Evolutionary conservation across 1,140 invertebrate species (phyloP), one percentile per base, ranked within the genome.

Genomic region (Plodia interpunctella): DNA sequence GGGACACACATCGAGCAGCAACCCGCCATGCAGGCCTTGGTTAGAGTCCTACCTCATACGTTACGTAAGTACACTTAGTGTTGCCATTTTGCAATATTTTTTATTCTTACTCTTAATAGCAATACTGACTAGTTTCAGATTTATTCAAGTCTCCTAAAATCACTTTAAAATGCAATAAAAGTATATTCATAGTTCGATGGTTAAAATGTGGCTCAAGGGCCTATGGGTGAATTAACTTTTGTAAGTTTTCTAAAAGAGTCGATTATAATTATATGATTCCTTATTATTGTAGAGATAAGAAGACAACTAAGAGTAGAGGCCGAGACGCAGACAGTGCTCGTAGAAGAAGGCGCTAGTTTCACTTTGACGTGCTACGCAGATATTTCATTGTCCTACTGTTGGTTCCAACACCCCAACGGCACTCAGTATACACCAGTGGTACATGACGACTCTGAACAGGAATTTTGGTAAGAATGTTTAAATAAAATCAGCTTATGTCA

Each of bases 381-480:
- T 0, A 60, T 70, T 3, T 78, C 83, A 0, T 68, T 90, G 5
- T 58, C 66, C 0, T 90, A 90, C 60, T 90, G 89, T 65, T 89
- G 85, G 84, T 80, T 90, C 49, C 76, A 80, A 59, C 87, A 90
- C 59, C 87, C 87, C 0, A 89, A 90, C 59, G 85, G 87, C 0
- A 72, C 80, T 1, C 83, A 87, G 55, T 88, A 76, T 62, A 80
- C 81, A 2, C 82, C 83, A 1, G 70, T 77, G 11, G 56, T 52
- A n/a, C 65, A 67, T 8, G 32, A 44, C 15, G 35, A 0, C 25
- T 53, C 17, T 64, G 75, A 8, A 52, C 30, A 32, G 13, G 51
- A 53, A 0, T 86, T 81, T 61, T 87, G 84, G 83, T 84, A 63
- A 60, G 64, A 60, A 2, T n/a, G n/a, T n/a, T n/a, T n/a, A n/a